Conservation (phyloP, 2,113 vertebrate genomes). For the Seriola rivoliana region DNA sequence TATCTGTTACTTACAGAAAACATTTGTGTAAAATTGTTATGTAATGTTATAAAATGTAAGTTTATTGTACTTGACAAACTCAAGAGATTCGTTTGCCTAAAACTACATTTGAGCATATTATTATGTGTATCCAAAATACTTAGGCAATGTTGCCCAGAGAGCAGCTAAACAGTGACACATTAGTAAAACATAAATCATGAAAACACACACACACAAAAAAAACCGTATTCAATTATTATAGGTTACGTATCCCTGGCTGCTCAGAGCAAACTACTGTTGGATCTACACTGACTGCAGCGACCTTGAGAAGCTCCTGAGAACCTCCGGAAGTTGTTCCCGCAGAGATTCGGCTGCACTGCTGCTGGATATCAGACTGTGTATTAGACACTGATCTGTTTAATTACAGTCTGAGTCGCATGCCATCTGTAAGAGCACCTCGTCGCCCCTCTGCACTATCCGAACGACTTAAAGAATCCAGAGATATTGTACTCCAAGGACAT, state of each 20-base stretch:
- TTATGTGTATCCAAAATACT: conserved; percentile 11
- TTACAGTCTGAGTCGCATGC: conserved; percentile 78
- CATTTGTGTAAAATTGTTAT: not conserved
- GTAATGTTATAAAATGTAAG: not conserved
- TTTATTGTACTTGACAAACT: not conserved
- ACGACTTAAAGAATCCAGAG: conserved; percentile 76
- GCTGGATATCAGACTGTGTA: conserved; percentile 75
- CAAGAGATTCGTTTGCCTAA: not conserved
- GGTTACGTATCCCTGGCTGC: not conserved
- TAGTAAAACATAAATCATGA: conserved; percentile 18
- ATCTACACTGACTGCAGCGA: not conserved
- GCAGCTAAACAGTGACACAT: not conserved
- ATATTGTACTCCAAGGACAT: conserved; percentile 76
- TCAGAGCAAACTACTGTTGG: not conserved
- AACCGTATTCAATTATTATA: too few species aligned
- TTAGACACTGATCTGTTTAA: conserved; percentile 83
- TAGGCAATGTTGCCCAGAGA: conserved; percentile 13
- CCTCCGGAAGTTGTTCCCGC: not conserved
- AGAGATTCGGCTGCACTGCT: conserved; percentile 73
- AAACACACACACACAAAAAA: too few species aligned
- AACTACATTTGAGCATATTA: conserved; percentile 6
- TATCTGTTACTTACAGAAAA: too few species aligned
- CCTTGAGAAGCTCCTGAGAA: not conserved
- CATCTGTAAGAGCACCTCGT: conserved; percentile 81
- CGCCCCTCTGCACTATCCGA: conserved; percentile 62